phyloP scores from a whole-genome alignment of 1,140 invertebrate species.

The Drosophila simulans region DNA sequence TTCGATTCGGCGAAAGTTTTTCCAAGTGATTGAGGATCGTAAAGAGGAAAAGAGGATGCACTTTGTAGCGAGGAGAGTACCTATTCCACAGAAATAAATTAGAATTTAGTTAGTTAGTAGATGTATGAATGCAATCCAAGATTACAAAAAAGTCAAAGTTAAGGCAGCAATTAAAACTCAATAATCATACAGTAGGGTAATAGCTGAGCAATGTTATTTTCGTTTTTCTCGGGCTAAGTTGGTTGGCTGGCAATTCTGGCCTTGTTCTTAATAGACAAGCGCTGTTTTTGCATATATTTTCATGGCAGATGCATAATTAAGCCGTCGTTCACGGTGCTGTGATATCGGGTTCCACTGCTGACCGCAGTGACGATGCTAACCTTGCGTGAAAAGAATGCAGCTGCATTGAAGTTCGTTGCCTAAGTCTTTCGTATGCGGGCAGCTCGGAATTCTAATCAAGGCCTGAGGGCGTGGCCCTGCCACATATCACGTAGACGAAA shows the following conservation, averaged over 20 bases:
- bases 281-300: constrained; percentile 62
- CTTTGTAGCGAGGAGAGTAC: neutral
- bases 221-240: constrained; percentile 14
- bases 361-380: constrained; percentile 61
- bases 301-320: constrained; percentile 62
- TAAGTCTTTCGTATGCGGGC: constrained; percentile 65
- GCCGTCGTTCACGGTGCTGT: constrained; percentile 28
- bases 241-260: constrained; percentile 52
- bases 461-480: constrained; percentile 42
- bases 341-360: constrained; percentile 65
- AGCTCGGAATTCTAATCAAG: constrained; percentile 54
- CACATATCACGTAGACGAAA: constrained; percentile 30
- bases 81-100: neutral
- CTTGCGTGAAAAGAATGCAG: constrained; percentile 66
- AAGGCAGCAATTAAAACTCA: constrained; percentile 19
- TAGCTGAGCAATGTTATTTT: constrained; percentile 10
- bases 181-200: constrained; percentile 19
- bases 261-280: constrained; percentile 75
- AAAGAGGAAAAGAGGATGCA: constrained; percentile 8
- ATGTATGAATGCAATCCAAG: neutral
- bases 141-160: constrained; percentile 5
- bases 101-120: neutral
- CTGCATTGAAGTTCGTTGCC: constrained; percentile 63
- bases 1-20: constrained; percentile 52
- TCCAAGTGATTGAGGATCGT: constrained; percentile 4